Percentiles rank a stretch among this genome's conserved stretches.
Conservation (phyloP, 2,888 invertebrate species). For the Proisotoma minuta region DNA sequence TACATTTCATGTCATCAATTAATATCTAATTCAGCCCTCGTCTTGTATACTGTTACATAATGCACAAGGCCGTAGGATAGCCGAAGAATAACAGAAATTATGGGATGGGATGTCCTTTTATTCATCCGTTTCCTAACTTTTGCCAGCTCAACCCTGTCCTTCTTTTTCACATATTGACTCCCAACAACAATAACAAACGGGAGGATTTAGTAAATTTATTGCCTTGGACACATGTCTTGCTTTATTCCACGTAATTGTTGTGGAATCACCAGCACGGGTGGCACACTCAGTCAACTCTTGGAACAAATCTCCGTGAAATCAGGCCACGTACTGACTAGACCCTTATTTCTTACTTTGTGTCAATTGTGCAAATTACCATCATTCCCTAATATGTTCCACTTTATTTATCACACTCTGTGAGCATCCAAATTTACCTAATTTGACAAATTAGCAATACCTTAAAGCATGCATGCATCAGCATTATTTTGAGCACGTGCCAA, state of each 20-base stretch:
- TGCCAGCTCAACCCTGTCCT: neutral
- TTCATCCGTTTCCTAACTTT: conserved; percentile 3
- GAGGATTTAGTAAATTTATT: conserved; percentile 10
- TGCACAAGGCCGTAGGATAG: neutral
- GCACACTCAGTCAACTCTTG: neutral
- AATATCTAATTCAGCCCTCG: neutral
- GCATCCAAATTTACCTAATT: too few species aligned
- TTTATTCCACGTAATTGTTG: conserved; percentile 6
- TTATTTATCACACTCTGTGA: too few species aligned
- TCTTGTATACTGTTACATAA: neutral
- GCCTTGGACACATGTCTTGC: conserved; percentile 9
- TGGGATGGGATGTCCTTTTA: neutral
- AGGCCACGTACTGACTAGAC: conserved; percentile 2
- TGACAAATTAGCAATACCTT: too few species aligned
- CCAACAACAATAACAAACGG: neutral
- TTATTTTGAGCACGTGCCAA: too few species aligned
- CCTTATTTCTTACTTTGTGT: too few species aligned
- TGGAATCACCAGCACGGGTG: neutral
- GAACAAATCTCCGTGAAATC: conserved; percentile 12
- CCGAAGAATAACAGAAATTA: too few species aligned
- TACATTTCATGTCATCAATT: neutral
- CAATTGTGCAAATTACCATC: too few species aligned
- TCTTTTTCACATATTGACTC: neutral
- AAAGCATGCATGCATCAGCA: too few species aligned
- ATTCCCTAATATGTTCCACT: too few species aligned